Conservation (phyloP, 2,888 invertebrate species). For the Sinelater perroti region DNA sequence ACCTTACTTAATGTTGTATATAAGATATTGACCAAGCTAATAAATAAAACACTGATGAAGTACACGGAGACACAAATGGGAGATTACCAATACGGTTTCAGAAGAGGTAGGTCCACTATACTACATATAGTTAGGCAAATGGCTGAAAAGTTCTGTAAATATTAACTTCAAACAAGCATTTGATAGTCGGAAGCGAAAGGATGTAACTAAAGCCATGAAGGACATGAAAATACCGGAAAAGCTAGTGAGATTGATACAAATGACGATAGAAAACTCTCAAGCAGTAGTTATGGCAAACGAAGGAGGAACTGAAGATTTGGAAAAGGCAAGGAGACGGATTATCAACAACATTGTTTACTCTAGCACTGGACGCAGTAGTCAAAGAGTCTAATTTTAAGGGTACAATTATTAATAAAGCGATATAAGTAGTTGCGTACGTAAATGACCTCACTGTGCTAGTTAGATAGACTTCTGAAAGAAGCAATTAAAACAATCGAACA, state of each 20-base stretch:
- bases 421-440: too few species aligned
- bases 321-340: slow-evolving; percentile 15
- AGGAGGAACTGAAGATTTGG: slow-evolving; percentile 1
- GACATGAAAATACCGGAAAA: slow-evolving; percentile 16
- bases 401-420: too few species aligned
- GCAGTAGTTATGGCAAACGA: neutral
- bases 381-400: too few species aligned
- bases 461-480: too few species aligned
- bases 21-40: slow-evolving; percentile 9
- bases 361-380: too few species aligned
- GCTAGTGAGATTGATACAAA: slow-evolving; percentile 8
- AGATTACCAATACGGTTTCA: slow-evolving; percentile 13
- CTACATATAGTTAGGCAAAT: slow-evolving; percentile 14
- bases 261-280: neutral
- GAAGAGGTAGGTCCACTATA: slow-evolving; percentile 6
- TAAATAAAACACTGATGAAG: slow-evolving; percentile 17
- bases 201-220: slow-evolving; percentile 16
- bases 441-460: too few species aligned
- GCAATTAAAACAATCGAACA: too few species aligned
- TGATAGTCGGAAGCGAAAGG: slow-evolving; percentile 11
- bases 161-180: slow-evolving; percentile 21
- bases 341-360: slow-evolving; percentile 12
- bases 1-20: slow-evolving; percentile 5
- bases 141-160: slow-evolving; percentile 5
- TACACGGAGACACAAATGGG: slow-evolving; percentile 8